Base-by-base conservation (phyloP, 2,113 vertebrate genomes). In the Pardalotus punctatus region DNA sequence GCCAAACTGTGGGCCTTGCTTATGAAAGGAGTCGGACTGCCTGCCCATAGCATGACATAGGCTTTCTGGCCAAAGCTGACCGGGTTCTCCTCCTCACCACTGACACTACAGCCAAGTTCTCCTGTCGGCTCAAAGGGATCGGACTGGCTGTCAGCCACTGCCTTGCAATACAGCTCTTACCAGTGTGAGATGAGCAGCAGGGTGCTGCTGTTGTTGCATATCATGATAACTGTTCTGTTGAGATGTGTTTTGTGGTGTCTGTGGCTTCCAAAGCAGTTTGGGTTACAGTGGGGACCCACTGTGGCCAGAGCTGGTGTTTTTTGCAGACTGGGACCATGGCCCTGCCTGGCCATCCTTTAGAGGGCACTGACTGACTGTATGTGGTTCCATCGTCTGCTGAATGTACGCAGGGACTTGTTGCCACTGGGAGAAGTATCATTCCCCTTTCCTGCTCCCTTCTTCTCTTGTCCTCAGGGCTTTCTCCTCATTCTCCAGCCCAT, bases 351-450 rank as follows among this genome's bases (percentile, higher is more conserved):
- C 42, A 54, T 82, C 88, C 94, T 94, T 96, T 92, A 94, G 92
- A 96, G 81, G 79, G 85, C 92, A 93, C 88, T 94, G 95, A 90
- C 40, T 76, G 85, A 90, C 54, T 61, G 0, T 8, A 13, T 67
- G 73, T 92, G 40, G 36, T 79, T 95, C 43, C 70, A 69, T 25
- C 2, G 0, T 84, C 1, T 1, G 25, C 66, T 45, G 36, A 65
- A 53, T 0, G 1, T n/a, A 29, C 51, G 13, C 36, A 45, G 67
- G 23, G 43, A 47, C 50, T 74, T 50, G 18, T 15, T 86, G 35
- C 11, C 43, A 29, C 36, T 25, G 45, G 57, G 72, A 48, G 57
- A 29, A 83, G 29, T 21, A 35, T 27, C 20, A 8, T 64, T 89
- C 31, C 20, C 6, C 31, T 61, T 67, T 61, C 36, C 62, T 72